These are phyloP conservation scores for Matsumurasca onukii DNA, from an alignment of 1,140 invertebrate genomes.

Conservation along the genomic window DNA sequence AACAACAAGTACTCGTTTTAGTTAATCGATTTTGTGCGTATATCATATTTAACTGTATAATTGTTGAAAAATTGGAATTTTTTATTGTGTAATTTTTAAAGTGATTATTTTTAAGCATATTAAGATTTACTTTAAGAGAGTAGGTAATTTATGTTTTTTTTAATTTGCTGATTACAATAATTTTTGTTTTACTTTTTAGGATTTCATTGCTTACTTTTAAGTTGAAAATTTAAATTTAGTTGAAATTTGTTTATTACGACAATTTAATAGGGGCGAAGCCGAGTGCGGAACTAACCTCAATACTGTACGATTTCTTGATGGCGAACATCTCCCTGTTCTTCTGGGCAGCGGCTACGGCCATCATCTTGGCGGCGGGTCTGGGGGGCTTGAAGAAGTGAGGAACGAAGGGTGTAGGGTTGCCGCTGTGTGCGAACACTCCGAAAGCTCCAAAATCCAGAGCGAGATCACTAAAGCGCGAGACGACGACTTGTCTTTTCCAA, in stretches of 20 bases:
- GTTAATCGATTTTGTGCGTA: too few species aligned
- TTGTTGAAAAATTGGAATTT: too few species aligned
- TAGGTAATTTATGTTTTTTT: too few species aligned
- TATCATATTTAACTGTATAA: too few species aligned
- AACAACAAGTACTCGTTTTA: too few species aligned
- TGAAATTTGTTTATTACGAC: too few species aligned
- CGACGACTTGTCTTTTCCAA: constrained; percentile 50
- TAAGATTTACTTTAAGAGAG: too few species aligned
- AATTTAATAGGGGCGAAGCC: too few species aligned
- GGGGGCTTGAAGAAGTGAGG: neutral
- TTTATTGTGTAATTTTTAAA: too few species aligned
- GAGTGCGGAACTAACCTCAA: constrained; percentile 80
- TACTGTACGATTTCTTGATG: constrained; percentile 95
- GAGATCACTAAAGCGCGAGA: neutral
- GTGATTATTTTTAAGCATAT: too few species aligned
- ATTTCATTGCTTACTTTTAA: neutral
- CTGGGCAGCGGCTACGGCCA: constrained; percentile 84
- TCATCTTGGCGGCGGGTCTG: constrained; percentile 51
- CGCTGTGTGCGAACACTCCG: constrained; percentile 36
- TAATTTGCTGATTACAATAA: too few species aligned
- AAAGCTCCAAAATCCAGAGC: constrained; percentile 40
- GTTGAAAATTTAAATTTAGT: neutral
- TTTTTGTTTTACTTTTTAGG: too few species aligned
- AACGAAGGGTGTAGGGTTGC: constrained; percentile 18
- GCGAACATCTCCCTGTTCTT: constrained; percentile 92